Evolutionary conservation across 2,797 vertebrate species (phyloP).

Genomic region (Buceros bicornis): DNA sequence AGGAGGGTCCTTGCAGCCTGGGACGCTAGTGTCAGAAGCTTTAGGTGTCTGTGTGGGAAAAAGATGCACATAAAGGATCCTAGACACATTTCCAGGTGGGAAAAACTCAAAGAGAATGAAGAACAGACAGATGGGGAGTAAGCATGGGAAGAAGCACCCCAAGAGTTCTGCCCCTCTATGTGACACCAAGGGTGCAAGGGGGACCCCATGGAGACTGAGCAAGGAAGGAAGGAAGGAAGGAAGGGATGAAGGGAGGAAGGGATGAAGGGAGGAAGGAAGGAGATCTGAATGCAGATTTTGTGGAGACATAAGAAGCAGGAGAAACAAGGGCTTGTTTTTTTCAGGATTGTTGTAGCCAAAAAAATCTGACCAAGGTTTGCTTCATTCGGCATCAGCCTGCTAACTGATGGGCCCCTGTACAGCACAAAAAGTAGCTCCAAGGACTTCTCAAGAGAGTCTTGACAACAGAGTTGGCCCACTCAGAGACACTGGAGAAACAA

Average conservation of each 20-base stretch:
- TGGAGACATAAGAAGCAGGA: background rate
- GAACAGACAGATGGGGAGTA: background rate
- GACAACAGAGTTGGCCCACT: background rate
- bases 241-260: background rate
- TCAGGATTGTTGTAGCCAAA: background rate
- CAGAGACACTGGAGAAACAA: background rate
- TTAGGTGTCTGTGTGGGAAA: background rate
- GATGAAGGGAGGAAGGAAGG: background rate
- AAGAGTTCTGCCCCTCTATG: background rate
- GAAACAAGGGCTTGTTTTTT: background rate
- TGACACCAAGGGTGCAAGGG: background rate
- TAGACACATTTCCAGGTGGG: background rate
- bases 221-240: background rate
- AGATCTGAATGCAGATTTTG: background rate
- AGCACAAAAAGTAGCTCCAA: background rate
- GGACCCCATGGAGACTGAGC: background rate
- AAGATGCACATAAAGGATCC: background rate
- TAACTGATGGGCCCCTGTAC: background rate
- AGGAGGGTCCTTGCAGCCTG: background rate
- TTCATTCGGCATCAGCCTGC: conserved; percentile 10
- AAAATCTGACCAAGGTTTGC: background rate
- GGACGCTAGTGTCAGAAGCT: background rate
- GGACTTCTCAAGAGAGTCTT: background rate
- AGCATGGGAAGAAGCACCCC: background rate
- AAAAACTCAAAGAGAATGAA: background rate